Evolutionary conservation across 1,140 invertebrate genomes (phyloP).

Genomic region (Papilio machaon): DNA sequence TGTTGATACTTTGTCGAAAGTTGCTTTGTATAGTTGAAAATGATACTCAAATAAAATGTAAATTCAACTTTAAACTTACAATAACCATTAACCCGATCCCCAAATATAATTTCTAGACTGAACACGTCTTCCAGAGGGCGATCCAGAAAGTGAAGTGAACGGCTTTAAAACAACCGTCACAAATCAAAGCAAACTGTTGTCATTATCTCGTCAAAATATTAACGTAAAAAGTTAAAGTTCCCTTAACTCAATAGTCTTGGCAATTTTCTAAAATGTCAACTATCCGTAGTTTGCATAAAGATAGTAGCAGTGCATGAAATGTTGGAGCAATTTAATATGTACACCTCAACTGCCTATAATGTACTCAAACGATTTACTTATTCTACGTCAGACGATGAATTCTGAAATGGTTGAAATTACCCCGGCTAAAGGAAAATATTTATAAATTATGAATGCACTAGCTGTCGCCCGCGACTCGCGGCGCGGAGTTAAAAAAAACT

Average conservation of each 20-base stretch:
- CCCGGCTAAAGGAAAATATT: background rate
- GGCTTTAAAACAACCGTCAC: background rate
- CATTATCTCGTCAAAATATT: background rate
- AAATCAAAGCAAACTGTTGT: background rate
- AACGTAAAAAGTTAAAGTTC: background rate
- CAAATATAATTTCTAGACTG: background rate
- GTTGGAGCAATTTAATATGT: background rate
- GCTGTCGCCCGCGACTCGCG: too few relatives aligned
- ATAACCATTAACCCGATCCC: background rate
- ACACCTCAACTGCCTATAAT: background rate
- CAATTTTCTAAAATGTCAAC: background rate
- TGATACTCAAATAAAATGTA: background rate
- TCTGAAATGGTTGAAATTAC: background rate
- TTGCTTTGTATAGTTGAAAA: background rate
- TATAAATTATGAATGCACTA: background rate
- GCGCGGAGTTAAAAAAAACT: too few relatives aligned
- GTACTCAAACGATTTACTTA: background rate
- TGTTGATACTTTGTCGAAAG: background rate
- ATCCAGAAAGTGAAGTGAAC: background rate
- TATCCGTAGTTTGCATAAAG: background rate
- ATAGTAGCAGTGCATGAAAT: conserved; percentile 4
- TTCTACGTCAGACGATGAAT: background rate
- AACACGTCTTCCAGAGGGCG: background rate
- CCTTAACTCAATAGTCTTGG: background rate
- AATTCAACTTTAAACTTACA: background rate